Percentiles rank a stretch among this genome's conserved stretches.
These are phyloP conservation scores for Halocynthia aurantium DNA, from an alignment of 23 tunicate species.

Conservation along the genomic window DNA sequence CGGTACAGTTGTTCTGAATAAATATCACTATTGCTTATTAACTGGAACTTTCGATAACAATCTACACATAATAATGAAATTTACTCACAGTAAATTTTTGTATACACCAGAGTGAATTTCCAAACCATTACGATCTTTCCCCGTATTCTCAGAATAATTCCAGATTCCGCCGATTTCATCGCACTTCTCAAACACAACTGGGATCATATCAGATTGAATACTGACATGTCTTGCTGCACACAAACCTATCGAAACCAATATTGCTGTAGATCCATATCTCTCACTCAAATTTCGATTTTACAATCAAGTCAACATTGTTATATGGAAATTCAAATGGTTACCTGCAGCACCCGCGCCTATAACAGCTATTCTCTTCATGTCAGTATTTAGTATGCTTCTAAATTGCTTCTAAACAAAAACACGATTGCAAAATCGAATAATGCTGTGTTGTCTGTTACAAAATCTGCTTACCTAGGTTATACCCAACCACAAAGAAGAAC, in stretches of 20 bases:
- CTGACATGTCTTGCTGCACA: background rate
- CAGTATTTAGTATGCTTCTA: too few species aligned
- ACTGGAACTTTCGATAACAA: background rate
- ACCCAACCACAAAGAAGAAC: too few species aligned
- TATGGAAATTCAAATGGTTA: background rate
- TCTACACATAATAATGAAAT: background rate
- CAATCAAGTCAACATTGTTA: too few species aligned
- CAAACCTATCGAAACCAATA: background rate
- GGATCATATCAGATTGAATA: background rate
- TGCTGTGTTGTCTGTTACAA: too few species aligned
- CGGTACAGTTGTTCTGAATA: conserved; percentile 50
- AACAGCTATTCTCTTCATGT: background rate
- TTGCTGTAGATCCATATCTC: too few species aligned
- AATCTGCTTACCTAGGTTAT: too few species aligned
- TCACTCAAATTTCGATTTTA: too few species aligned
- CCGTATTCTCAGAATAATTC: conserved; percentile 42
- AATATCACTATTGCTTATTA: background rate
- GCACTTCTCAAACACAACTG: conserved; percentile 56
- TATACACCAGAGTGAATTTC: conserved; percentile 67
- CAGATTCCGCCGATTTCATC: conserved; percentile 76
- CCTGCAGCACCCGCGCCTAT: conserved; percentile 30
- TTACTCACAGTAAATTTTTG: conserved; percentile 38
- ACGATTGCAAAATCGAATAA: too few species aligned
- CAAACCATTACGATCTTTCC: conserved; percentile 30
- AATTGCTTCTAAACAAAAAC: too few species aligned